Base-by-base conservation (phyloP, 2,113 vertebrate species). In the Pampusana beccarii region DNA sequence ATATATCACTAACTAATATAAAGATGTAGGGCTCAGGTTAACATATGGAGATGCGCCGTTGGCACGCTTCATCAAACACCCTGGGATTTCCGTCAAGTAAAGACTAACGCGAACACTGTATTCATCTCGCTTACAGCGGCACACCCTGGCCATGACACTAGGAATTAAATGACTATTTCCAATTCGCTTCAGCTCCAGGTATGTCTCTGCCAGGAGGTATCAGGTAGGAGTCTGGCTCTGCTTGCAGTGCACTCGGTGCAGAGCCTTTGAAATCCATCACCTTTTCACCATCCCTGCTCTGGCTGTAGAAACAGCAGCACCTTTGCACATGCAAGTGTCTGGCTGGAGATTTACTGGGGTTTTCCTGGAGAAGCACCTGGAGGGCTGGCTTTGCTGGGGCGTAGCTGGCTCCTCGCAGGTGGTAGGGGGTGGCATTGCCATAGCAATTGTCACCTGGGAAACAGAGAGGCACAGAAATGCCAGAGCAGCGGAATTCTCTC, bases 361-460 rank as follows among this genome's bases (percentile, higher is more conserved):
- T 70, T 74, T 60, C 14, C 48, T 33, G 40, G 77, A 62, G 77
- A 72, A 94, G 51, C 44, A 78, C 44, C 48, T 75, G 44, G 50
- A 82, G 40, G 31, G 6, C 12, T 87, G 69, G 53, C 6, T 81
- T 38, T 88, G 57, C 58, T 62, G 85, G 62, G 82, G 44, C 0
- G 1, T 25, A 34, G 51, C 64, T 87, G 64, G 21, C 40, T 85
- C n/a, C 92, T 77, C 2, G 0, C 25, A 71, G 80, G 86, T 80
- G 65, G 65, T 34, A 67, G 60, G n/a, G 58, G 60, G 33, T 91
- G 86, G 70, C 90, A 95, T 70, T 91, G 67, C 90, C 62, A 78
- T 70, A 61, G 89, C 61, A 50, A 60, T 95, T 10, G 5, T 94
- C 92, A 92, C 86, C 91, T 92, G 88, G 95, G 86, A 67, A 60